phyloP scores from a whole-genome alignment of 1,140 invertebrate genomes.

The Drosophila melanogaster region DNA sequence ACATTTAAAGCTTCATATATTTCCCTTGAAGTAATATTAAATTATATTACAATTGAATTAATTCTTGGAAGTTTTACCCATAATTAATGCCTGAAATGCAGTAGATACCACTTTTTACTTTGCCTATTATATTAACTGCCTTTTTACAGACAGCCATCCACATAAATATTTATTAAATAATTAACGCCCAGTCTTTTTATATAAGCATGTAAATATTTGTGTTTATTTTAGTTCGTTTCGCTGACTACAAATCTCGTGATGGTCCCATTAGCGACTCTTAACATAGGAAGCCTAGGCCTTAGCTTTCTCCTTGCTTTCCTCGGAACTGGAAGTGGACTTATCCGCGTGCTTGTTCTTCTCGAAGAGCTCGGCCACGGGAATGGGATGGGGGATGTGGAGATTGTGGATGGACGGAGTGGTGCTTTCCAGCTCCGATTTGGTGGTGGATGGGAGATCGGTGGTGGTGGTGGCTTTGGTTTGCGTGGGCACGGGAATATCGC shows the following conservation, averaged over 20 bases:
- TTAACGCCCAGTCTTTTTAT: conserved; percentile 16
- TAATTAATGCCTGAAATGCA: too few relatives aligned
- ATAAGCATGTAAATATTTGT: conserved; percentile 34
- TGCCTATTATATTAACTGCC: not conserved
- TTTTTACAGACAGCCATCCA: not conserved
- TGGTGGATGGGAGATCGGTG: not conserved
- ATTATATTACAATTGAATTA: too few relatives aligned
- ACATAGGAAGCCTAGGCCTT: not conserved
- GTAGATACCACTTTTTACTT: too few relatives aligned
- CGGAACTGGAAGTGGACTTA: conserved; percentile 30
- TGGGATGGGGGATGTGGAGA: conserved; percentile 51
- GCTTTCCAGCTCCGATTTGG: conserved; percentile 14
- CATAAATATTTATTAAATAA: conserved; percentile 19
- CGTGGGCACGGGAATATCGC: conserved; percentile 71
- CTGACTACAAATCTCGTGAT: conserved; percentile 33
- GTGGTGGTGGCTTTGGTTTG: conserved; percentile 33
- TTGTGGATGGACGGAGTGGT: conserved; percentile 18
- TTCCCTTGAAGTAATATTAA: too few relatives aligned
- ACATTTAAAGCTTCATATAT: too few relatives aligned
- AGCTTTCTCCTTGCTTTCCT: conserved; percentile 48
- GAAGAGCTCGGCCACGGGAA: conserved; percentile 59
- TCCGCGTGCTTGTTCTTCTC: conserved; percentile 33
- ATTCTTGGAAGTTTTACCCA: too few relatives aligned
- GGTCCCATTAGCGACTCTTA: conserved; percentile 24
- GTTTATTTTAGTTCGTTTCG: conserved; percentile 38